Conservation (phyloP, 2,797 vertebrate species). For the Moxostoma hubbsi region DNA sequence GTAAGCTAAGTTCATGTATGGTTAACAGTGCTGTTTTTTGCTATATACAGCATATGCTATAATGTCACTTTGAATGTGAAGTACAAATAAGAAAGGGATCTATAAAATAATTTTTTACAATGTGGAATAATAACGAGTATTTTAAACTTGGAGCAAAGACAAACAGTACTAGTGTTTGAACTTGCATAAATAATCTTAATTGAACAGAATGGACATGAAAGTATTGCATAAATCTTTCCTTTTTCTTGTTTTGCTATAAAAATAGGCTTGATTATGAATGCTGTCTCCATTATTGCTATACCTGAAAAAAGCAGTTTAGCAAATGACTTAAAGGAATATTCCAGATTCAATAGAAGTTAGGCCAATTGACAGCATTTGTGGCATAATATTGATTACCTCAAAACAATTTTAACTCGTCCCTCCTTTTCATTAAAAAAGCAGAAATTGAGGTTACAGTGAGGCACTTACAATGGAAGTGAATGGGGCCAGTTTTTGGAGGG, state of each 20-base stretch:
- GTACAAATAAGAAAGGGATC: conserved; percentile 41
- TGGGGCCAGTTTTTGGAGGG: no score
- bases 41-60: conserved; percentile 52
- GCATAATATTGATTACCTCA: no score
- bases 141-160: conserved; percentile 1
- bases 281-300: conserved; percentile 1
- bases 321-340: no score
- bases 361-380: no score
- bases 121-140: conserved; percentile 22
- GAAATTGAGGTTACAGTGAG: no score
- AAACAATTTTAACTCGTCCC: no score
- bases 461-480: no score
- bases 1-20: conserved; percentile 65
- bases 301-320: not conserved
- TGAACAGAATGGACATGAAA: conserved; percentile 7
- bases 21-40: conserved; percentile 35
- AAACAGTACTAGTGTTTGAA: conserved; percentile 38
- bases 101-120: conserved; percentile 38
- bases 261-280: conserved; percentile 26
- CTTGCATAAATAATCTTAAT: conserved; percentile 25
- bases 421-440: no score
- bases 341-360: no score
- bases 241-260: conserved; percentile 52
- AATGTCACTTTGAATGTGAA: conserved; percentile 78
- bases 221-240: conserved; percentile 23